These are phyloP conservation scores for Euspilapteryx auroguttella DNA, from an alignment of 2,888 invertebrate species.

Conservation along the genomic window DNA sequence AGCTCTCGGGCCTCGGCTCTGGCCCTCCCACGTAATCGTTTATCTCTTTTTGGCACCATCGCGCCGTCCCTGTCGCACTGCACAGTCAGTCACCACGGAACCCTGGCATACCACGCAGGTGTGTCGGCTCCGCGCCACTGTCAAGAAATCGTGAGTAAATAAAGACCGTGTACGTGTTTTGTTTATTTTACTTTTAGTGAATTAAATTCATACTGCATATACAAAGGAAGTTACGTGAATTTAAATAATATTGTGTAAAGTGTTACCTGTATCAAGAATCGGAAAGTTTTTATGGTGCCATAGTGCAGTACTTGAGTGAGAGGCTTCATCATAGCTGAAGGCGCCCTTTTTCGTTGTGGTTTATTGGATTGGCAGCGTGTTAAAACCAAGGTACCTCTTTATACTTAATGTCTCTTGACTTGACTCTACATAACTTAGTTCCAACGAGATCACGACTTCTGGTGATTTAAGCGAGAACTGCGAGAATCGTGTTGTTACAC, in stretches of 20 bases:
- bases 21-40: slow-evolving; percentile 37
- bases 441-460: no score
- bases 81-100: slow-evolving; percentile 45
- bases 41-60: slow-evolving; percentile 38
- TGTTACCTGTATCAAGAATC: no score
- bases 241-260: no score
- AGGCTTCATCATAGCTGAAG: slow-evolving; percentile 35
- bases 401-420: no score
- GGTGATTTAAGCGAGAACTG: no score
- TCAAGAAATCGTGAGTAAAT: slow-evolving; percentile 30
- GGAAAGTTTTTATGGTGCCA: slow-evolving; percentile 43
- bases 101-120: slow-evolving; percentile 36
- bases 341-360: no score
- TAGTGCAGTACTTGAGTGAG: slow-evolving; percentile 43
- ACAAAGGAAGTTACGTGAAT: no score
- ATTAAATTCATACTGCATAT: no score
- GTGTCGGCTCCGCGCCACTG: slow-evolving; percentile 20
- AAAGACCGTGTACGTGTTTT: slow-evolving; percentile 17
- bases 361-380: no score
- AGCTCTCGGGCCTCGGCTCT: slow-evolving; percentile 40
- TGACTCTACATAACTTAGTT: no score
- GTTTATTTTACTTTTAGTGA: slow-evolving; percentile 7
- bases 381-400: no score
- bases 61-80: slow-evolving; percentile 27
- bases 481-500: no score